Evolutionary conservation across 2,113 vertebrate genomes (phyloP).

Genomic region (Tachycineta bicolor): DNA sequence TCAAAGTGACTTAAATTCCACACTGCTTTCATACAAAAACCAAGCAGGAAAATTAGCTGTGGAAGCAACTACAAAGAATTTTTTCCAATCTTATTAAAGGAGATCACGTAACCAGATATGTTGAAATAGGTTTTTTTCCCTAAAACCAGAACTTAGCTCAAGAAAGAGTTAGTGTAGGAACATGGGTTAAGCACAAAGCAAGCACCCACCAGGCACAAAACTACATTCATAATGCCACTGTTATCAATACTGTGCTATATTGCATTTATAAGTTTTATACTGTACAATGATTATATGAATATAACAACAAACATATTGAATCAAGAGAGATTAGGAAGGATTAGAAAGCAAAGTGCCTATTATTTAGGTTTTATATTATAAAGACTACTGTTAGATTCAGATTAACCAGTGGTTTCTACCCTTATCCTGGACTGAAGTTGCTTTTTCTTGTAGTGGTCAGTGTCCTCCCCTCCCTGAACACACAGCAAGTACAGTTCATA

Average conservation of each 20-base stretch:
- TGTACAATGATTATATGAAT: not conserved
- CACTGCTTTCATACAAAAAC: not conserved
- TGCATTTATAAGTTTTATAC: not conserved
- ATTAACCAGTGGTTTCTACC: not conserved
- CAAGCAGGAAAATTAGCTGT: not conserved
- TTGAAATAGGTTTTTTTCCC: not conserved
- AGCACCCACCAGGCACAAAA: not conserved
- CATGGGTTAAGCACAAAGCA: not conserved
- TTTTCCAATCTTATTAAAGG: not conserved
- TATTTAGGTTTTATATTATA: not conserved
- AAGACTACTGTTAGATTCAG: not conserved
- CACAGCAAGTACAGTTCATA: not conserved
- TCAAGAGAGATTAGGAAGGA: not conserved
- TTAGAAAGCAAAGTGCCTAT: not conserved
- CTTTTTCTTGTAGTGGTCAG: not conserved
- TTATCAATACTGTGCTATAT: not conserved
- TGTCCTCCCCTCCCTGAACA: not conserved
- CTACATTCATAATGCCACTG: not conserved
- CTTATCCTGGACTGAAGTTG: not conserved
- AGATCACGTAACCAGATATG: not conserved
- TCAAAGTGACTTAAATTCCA: not conserved
- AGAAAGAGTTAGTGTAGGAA: not conserved
- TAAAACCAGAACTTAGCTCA: not conserved
- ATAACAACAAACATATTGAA: not conserved
- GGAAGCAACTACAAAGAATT: not conserved